A percentile compares a stretch with the other conserved stretches of the same genome.
Evolutionary conservation across 2,888 invertebrate genomes (phyloP).

Genomic region (Lapara coniferarum): DNA sequence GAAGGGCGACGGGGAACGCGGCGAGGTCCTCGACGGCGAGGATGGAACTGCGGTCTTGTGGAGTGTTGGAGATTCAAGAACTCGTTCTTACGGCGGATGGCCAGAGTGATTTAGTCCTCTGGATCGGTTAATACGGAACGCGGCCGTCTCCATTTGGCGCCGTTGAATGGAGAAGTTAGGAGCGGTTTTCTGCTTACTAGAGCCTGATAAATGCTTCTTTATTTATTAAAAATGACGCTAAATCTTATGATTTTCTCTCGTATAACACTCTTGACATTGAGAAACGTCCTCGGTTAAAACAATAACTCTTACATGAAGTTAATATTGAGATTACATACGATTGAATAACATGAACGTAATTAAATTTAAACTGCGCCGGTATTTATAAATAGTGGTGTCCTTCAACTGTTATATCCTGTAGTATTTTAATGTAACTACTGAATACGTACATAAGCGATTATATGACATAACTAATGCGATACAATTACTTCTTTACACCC

Average conservation of each 20-base stretch:
- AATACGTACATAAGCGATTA: background rate
- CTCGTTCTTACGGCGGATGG: too few species aligned
- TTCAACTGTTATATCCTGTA: conserved; percentile 16
- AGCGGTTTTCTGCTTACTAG: background rate
- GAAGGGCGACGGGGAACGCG: too few species aligned
- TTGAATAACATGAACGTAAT: background rate
- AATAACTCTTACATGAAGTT: background rate
- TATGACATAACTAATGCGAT: conserved; percentile 10
- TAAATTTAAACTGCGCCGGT: background rate
- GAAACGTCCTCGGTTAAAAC: background rate
- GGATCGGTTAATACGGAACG: too few species aligned
- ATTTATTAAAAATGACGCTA: background rate
- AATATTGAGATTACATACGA: too few species aligned
- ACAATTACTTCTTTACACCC: conserved; percentile 15
- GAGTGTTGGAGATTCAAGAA: too few species aligned
- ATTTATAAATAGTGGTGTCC: conserved; percentile 6
- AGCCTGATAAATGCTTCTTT: background rate
- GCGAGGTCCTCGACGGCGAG: too few species aligned
- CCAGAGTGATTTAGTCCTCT: too few species aligned
- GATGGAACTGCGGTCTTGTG: too few species aligned
- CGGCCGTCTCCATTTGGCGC: too few species aligned
- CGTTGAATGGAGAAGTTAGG: too few species aligned
- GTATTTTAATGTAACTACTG: background rate
- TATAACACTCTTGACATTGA: background rate
- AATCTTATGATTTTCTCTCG: background rate